Percentiles rank a stretch among this genome's conserved stretches.
These are phyloP conservation scores for Lagocephalus sceleratus DNA, from an alignment of 2,797 vertebrate species.

Conservation along the genomic window DNA sequence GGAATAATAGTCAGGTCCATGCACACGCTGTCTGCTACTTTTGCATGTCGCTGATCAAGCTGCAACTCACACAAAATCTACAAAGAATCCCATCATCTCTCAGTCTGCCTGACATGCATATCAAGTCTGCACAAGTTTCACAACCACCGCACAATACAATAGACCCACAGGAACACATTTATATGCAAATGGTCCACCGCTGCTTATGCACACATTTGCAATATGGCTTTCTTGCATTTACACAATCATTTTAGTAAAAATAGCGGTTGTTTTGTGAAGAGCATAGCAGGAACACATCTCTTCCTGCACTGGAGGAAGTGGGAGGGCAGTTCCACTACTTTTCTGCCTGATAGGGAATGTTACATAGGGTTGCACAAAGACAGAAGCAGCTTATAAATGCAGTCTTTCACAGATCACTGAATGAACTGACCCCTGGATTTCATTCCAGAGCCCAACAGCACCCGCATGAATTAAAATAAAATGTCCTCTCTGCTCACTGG, in stretches of 20 bases:
- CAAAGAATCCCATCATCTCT: conserved; percentile 35
- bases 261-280: too few species aligned
- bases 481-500: neutral
- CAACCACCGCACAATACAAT: conserved; percentile 15
- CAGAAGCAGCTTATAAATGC: conserved; percentile 25
- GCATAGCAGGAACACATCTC: conserved; percentile 22
- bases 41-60: conserved; percentile 29
- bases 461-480: neutral
- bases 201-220: conserved; percentile 32
- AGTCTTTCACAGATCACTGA: conserved; percentile 24
- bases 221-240: conserved; percentile 18
- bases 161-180: conserved; percentile 39
- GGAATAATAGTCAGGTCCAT: neutral
- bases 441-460: conserved; percentile 3
- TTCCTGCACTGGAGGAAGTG: conserved; percentile 1
- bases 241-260: conserved; percentile 1
- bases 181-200: conserved; percentile 45
- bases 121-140: conserved; percentile 24
- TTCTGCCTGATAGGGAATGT: conserved; percentile 3
- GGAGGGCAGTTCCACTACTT: conserved; percentile 6
- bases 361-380: conserved; percentile 5
- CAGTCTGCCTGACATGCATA: conserved; percentile 32
- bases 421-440: conserved; percentile 15
- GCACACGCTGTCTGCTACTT: neutral
- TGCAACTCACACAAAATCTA: conserved; percentile 26